These are phyloP conservation scores for Chorisops tibialis DNA, from an alignment of 2,888 invertebrate species.

Conservation along the genomic window DNA sequence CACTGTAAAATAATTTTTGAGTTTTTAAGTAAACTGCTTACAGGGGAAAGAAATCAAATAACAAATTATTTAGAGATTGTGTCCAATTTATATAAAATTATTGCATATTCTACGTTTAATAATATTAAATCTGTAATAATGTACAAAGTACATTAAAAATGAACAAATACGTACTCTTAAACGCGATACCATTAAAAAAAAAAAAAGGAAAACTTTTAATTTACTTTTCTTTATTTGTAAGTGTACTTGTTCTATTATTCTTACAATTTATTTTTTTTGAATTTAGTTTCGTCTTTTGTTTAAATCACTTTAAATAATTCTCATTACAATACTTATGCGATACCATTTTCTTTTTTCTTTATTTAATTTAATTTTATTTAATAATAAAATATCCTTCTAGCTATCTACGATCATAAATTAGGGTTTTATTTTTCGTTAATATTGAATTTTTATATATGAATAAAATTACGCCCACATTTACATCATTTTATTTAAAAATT, in stretches of 20 bases:
- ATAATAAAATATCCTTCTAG: slow-evolving; percentile 23
- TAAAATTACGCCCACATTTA: too few species aligned
- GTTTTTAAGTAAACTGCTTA: too few species aligned
- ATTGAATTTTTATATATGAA: too few species aligned
- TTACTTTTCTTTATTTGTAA: slow-evolving; percentile 11
- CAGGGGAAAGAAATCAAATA: too few species aligned
- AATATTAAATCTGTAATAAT: too few species aligned
- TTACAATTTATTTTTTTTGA: slow-evolving; percentile 5
- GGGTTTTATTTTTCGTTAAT: too few species aligned
- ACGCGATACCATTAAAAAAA: too few species aligned
- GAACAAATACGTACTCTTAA: too few species aligned
- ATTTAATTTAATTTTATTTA: slow-evolving; percentile 2
- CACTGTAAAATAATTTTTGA: too few species aligned
- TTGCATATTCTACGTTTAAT: not conserved
- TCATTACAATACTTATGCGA: slow-evolving; percentile 23
- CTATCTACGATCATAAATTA: slow-evolving; percentile 10
- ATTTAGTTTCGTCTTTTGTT: too few species aligned
- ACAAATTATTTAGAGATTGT: not conserved
- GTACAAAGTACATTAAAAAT: too few species aligned
- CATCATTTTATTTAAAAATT: slow-evolving; percentile 8
- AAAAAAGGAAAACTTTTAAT: not conserved
- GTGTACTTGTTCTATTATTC: slow-evolving; percentile 6
- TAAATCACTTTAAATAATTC: slow-evolving; percentile 20
- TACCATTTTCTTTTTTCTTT: not conserved
- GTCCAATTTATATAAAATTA: slow-evolving; percentile 22